Base-by-base conservation (phyloP, 1,140 invertebrate species). In the Steinernema feltiae region DNA sequence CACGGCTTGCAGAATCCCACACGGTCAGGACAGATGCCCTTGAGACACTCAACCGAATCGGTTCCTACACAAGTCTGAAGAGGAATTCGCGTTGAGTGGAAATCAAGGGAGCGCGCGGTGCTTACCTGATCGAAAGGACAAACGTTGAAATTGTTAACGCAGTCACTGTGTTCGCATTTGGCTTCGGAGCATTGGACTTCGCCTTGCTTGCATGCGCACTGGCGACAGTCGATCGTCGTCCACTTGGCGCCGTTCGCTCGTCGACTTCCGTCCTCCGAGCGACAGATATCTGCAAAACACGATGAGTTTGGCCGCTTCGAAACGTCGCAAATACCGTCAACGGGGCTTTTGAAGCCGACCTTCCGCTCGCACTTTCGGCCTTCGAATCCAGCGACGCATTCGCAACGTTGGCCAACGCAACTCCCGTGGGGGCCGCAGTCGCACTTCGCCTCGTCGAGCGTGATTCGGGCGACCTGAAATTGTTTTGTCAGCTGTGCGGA, bases 401-500 rank as follows among this genome's bases (percentile, higher is more conserved):
- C 12, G 24, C 53, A 63, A 15, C 53, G 12, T 27, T 21, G 7
- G 7, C 3, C 15, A 27, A 63, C 53, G 24, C 53, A 63, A 7
- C 53, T 15, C 7, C 24, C 53, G 53, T 63, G 7, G 53, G 53
- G 15, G 12, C 2, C 15, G 53, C 53, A 63, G 53, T 63, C 53
- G 24, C 53, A 63, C 53, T 63, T 63, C 24, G 7, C 53, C 7
- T 63, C 15, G 53, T 27, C 15, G 12, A 3, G 24, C 2, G 15
- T 3, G 24, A 27, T 21, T 7, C 24, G 15, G 15, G 24, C 12
- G 24, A 27, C 15, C 53, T 63, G 53, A 63, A 63, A 63, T 63
- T 63, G 53, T 63, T 63, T 63, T 63, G 53, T 63, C 53, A 63
- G 53, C 53, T 63, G 53, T 63, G 53, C 2, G 15, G 53, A 63